Conservation (phyloP, 2,113 vertebrate species). For the Delphinapterus leucas region DNA sequence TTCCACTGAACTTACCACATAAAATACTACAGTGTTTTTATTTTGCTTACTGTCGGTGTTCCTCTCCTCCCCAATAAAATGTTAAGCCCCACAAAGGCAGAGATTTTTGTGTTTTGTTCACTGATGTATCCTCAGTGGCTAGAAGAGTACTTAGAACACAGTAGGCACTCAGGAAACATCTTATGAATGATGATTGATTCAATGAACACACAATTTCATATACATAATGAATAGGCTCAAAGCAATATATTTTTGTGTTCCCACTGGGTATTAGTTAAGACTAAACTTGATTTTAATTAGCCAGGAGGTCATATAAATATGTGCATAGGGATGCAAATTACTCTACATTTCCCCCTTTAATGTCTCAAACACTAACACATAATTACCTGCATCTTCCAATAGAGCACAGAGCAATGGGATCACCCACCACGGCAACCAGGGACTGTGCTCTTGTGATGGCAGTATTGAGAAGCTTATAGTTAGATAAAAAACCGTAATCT, state of each 20-base stretch:
- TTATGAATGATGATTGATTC: not conserved
- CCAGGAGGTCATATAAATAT: not conserved
- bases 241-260: not conserved
- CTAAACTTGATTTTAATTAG: not conserved
- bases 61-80: not conserved
- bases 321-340: not conserved
- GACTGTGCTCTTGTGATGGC: conserved; percentile 99
- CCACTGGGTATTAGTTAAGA: not conserved
- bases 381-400: conserved; percentile 97
- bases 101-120: not conserved
- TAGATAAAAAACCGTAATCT: conserved; percentile 98
- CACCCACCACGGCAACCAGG: conserved; percentile 97
- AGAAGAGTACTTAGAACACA: not conserved
- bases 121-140: not conserved
- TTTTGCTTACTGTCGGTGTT: not conserved
- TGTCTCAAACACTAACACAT: not conserved
- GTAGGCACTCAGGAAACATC: not conserved
- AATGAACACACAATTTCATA: not conserved
- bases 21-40: not conserved
- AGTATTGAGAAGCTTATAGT: conserved; percentile 99
- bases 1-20: not conserved
- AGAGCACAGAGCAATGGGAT: conserved; percentile 97
- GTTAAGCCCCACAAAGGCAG: not conserved
- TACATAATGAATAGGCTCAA: not conserved
- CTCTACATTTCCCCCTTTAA: conserved; percentile 31